These are phyloP conservation scores for Cossypha niveicapilla DNA, from an alignment of 2,797 vertebrate genomes.

Conservation along the genomic window DNA sequence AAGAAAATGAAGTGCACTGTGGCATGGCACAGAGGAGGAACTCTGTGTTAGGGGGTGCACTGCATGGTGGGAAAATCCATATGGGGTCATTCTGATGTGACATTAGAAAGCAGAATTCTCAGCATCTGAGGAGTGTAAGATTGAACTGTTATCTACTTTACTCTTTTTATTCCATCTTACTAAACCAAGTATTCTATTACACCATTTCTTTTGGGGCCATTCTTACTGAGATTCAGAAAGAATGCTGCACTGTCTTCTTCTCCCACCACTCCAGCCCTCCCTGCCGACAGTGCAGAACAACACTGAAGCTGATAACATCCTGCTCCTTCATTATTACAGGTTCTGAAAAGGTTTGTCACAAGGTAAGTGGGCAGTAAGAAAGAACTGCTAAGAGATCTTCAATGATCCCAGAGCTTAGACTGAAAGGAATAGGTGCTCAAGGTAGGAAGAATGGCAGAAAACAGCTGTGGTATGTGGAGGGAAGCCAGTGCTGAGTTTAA, in stretches of 20 bases:
- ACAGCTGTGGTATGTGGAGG: background rate
- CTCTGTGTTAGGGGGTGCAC: rapidly evolving
- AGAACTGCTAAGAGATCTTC: background rate
- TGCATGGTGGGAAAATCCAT: background rate
- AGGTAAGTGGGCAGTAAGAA: background rate
- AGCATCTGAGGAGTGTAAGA: background rate
- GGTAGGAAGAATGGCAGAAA: background rate
- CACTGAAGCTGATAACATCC: background rate
- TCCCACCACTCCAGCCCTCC: rapidly evolving
- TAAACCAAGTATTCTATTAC: background rate
- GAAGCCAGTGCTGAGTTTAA: background rate
- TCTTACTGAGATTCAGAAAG: background rate
- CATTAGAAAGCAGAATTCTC: background rate
- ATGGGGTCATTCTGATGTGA: rapidly evolving
- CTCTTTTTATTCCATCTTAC: background rate
- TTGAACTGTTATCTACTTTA: background rate
- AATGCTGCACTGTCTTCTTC: rapidly evolving
- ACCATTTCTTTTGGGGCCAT: background rate
- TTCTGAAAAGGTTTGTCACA: background rate
- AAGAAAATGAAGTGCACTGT: background rate
- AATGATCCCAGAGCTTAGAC: rapidly evolving
- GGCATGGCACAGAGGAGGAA: background rate
- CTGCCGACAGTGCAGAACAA: rapidly evolving
- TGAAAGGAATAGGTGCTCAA: background rate
- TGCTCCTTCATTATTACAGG: background rate